phyloP scores from a whole-genome alignment of 1,140 invertebrate genomes.

The Whitmania pigra region DNA sequence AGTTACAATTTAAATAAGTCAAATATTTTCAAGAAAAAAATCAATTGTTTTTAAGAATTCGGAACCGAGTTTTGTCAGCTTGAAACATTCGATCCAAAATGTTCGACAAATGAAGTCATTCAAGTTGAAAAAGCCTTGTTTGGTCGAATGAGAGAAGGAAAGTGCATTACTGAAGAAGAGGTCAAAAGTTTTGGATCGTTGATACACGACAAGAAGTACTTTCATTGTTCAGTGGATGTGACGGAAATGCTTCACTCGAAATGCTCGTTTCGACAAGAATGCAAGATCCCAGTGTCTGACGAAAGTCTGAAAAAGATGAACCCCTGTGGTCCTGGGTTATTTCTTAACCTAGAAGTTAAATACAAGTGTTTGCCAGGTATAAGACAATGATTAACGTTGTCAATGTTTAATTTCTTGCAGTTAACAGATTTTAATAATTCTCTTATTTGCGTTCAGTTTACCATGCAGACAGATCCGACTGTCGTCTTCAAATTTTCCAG shows the following conservation, averaged over 20 bases:
- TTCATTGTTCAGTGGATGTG: not conserved
- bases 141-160: not conserved
- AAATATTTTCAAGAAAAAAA: no score
- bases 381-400: not conserved
- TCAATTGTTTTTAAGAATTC: no score
- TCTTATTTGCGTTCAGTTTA: no score
- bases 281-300: slow-evolving; percentile 3
- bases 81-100: slow-evolving; percentile 12
- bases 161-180: not conserved
- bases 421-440: no score
- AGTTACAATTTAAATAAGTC: no score
- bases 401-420: no score
- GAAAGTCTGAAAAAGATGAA: not conserved
- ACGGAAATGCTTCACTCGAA: not conserved
- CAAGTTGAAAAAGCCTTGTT: not conserved
- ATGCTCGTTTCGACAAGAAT: slow-evolving; percentile 1
- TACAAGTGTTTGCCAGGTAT: not conserved
- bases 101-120: not conserved
- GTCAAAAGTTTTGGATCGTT: not conserved
- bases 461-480: no score
- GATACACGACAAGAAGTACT: not conserved
- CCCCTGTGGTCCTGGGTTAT: not conserved
- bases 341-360: not conserved
- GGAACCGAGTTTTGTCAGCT: not conserved
- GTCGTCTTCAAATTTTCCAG: no score